phyloP scores from a whole-genome alignment of 2,113 vertebrate genomes.

The Engystomops pustulosus region DNA sequence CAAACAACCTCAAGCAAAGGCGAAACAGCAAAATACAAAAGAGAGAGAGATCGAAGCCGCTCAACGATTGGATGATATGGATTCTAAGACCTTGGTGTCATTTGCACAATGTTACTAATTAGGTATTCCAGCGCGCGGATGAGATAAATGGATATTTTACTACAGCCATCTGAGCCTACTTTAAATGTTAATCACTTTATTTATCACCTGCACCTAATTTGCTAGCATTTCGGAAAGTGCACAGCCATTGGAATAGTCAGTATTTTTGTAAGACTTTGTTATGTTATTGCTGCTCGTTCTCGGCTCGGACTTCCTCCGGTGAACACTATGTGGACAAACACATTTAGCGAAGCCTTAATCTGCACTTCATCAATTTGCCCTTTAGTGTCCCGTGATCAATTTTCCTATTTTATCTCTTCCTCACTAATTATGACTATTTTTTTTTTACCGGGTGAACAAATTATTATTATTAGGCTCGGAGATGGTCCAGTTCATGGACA shows the following conservation, averaged over 20 bases:
- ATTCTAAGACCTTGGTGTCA: constrained; percentile 4
- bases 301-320: background rate
- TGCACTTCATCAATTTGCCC: constrained; percentile 44
- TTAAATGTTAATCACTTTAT: constrained; percentile 62
- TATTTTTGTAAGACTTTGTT: constrained; percentile 40
- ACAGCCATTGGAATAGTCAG: background rate
- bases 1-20: background rate
- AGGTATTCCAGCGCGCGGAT: constrained; percentile 21
- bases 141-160: constrained; percentile 41
- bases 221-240: constrained; percentile 22
- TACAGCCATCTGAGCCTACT: constrained; percentile 59
- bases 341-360: background rate
- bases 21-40: background rate
- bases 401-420: constrained; percentile 28
- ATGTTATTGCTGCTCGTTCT: background rate
- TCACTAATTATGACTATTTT: constrained; percentile 48
- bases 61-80: background rate
- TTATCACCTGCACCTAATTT: constrained; percentile 35
- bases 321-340: constrained; percentile 17
- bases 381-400: constrained; percentile 43
- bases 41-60: background rate
- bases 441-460: constrained; percentile 52
- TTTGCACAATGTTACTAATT: constrained; percentile 40
- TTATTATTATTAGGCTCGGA: constrained; percentile 57
- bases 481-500: constrained; percentile 53